Base-by-base conservation (phyloP, 2,113 vertebrate species). In the Channa argus region DNA sequence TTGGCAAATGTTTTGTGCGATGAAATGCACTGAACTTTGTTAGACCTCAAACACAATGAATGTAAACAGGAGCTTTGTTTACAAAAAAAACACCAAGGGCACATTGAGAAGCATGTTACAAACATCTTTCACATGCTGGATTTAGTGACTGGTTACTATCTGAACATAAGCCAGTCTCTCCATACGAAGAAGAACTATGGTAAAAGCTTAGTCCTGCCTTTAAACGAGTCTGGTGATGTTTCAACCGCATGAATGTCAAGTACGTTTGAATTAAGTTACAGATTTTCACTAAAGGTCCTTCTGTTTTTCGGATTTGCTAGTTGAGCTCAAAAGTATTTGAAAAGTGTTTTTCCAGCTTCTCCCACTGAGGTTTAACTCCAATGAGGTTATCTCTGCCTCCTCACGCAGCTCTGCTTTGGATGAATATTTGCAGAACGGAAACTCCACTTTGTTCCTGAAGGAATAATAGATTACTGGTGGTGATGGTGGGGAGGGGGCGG, bases 341-440 rank as follows among this genome's bases (percentile, higher is more conserved):
- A 41, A 41, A 7, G 6, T 41, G 39, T 36, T 36, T 11, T 8
- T 44, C 36, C 71, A 64, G 70, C 75, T 74, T 71, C 75, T 50
- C 68, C 79, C 86, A 59, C 82, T 84, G 62, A 39, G 55, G 75
- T 79, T 75, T 54, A 71, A 77, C 82, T 82, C 85, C 79, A 69
- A 24, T 61, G 34, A 76, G 82, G 10, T 46, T 1, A 3, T 56
- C n/a, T 63, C 79, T 62, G 69, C 51, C 33, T 69, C 67, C 14
- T 36, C 56, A 71, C 12, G 8, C 64, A 3, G 52, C 61, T 76
- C 58, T 3, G 60, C 73, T 62, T 46, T 4, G 5, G 45, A 38
- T 55, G 60, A 79, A 69, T 47, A 73, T 79, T 13, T 64, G 73
- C 47, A 4, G 59, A 56, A 38, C 71, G 76, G 70, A 79, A 79